Base-by-base conservation (phyloP, 1,140 invertebrate genomes). In the Helicorthomorpha holstii region DNA sequence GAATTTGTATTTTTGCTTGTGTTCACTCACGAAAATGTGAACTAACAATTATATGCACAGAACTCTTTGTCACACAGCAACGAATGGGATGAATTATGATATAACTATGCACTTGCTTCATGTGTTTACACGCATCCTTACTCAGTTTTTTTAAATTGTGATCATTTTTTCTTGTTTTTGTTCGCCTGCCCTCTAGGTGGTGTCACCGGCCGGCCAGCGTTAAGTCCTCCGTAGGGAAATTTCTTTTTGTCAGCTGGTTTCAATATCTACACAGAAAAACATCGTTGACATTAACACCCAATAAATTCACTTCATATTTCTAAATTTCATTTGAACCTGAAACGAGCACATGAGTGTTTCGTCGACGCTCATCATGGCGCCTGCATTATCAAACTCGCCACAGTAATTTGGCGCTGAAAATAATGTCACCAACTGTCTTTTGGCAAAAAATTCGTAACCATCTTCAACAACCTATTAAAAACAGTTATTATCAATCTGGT, bases 301-400 rank as follows among this genome's bases (percentile, higher is more conserved):
- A 27, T 21, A 22, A 46, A 46, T 12, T 25, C 44, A 7, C 19
- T 4, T 19, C 24, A 46, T 19, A 4, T 21, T 46, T 4, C 7
- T 4, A 22, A 46, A 50, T 10, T 50, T 50, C 22, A 27, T 42
- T 27, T 52, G 43, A 73, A n/a, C 72, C 61, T 75, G 72, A 61
- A 82, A 82, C 22, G 78, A 80, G 66, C 85, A 89, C 68, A 84
- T 80, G 1, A 90, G 66, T 56, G 84, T 83, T 58, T 84, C 81
- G 62, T 87, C 80, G 0, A 89, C 83, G 22, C 82, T 83, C 83
- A 90, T 85, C 69, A 88, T 78, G 46, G 82, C 85, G 56, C 82
- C 85, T 76, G 49, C 95, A 71, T 99, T 99, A 67, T 99, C 95
- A 69, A 98, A 99, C 74, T 99, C 95, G 49, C 88, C 87, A 71